Conservation (phyloP, 2,888 invertebrate species). For the Drosophila prostipennis region DNA sequence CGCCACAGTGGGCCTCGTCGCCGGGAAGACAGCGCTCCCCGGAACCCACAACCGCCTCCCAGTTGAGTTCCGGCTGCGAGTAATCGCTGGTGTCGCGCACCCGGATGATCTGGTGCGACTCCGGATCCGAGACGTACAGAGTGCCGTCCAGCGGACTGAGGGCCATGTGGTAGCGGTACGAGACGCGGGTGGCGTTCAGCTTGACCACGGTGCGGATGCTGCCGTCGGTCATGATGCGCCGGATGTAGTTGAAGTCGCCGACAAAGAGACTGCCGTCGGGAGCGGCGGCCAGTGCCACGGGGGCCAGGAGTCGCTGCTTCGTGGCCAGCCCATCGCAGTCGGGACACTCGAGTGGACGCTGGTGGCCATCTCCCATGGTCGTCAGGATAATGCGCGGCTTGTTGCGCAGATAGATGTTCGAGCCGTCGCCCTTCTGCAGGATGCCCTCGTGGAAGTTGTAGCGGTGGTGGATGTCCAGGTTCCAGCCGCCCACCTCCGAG, state of each 20-base stretch:
- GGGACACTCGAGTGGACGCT: slow-evolving; percentile 92
- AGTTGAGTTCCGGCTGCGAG: slow-evolving; percentile 94
- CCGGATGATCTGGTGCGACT: slow-evolving; percentile 96
- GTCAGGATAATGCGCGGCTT: slow-evolving; percentile 96
- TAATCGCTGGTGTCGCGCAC: slow-evolving; percentile 93
- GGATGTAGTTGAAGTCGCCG: slow-evolving; percentile 97
- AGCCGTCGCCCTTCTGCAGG: slow-evolving; percentile 98
- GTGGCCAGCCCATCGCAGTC: slow-evolving; percentile 92
- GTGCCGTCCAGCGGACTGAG: slow-evolving; percentile 96
- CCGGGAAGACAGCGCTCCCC: slow-evolving; percentile 97
- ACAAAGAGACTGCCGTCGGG: slow-evolving; percentile 97
- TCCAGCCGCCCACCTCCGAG: slow-evolving; percentile 98
- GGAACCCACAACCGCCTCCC: slow-evolving; percentile 97
- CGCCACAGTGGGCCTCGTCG: slow-evolving; percentile 97
- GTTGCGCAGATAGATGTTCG: slow-evolving; percentile 96
- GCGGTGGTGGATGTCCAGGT: slow-evolving; percentile 98
- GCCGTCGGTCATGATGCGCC: slow-evolving; percentile 94
- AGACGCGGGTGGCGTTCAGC: slow-evolving; percentile 94
- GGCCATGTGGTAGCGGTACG: slow-evolving; percentile 98
- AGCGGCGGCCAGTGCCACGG: slow-evolving; percentile 95
- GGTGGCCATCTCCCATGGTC: slow-evolving; percentile 95
- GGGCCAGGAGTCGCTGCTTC: slow-evolving; percentile 93
- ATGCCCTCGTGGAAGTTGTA: slow-evolving; percentile 99
- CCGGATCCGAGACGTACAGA: slow-evolving; percentile 97
- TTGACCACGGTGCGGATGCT: slow-evolving; percentile 85